Evolutionary conservation across 2,113 vertebrate species (phyloP).

Genomic region (Odontophorus gujanensis): DNA sequence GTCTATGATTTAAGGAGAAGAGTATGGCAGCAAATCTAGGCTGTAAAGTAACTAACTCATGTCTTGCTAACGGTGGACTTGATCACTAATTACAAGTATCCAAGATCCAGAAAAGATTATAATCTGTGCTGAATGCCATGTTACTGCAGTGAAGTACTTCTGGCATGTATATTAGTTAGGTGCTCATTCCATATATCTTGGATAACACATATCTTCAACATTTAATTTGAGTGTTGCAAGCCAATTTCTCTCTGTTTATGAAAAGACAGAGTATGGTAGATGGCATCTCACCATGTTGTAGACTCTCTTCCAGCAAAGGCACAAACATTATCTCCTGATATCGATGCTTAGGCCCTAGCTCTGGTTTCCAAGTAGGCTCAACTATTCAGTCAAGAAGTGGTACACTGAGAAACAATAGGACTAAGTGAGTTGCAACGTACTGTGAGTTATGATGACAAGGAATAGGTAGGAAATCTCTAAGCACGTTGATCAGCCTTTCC

Average conservation of each 20-base stretch:
- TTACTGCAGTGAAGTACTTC: background rate
- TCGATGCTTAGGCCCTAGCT: background rate
- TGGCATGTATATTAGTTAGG: accelerated
- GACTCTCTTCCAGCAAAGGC: background rate
- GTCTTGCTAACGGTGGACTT: background rate
- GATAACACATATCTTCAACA: background rate
- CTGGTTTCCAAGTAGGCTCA: background rate
- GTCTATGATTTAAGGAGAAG: background rate
- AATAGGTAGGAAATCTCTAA: background rate
- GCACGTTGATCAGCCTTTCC: background rate
- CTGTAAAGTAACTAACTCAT: background rate
- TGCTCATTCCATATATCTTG: background rate
- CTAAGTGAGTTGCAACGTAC: background rate
- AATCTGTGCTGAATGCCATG: background rate
- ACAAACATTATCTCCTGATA: background rate
- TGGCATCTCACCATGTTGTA: too few species aligned
- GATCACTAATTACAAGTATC: background rate
- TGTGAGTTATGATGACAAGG: background rate
- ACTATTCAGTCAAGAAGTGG: background rate
- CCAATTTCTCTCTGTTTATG: background rate
- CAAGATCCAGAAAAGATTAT: background rate
- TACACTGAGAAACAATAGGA: background rate
- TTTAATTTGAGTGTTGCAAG: background rate
- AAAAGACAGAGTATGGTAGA: background rate
- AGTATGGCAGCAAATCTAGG: background rate